These are phyloP conservation scores for Xestia rhomboidea DNA, from an alignment of 2,888 invertebrate genomes.

Conservation along the genomic window DNA sequence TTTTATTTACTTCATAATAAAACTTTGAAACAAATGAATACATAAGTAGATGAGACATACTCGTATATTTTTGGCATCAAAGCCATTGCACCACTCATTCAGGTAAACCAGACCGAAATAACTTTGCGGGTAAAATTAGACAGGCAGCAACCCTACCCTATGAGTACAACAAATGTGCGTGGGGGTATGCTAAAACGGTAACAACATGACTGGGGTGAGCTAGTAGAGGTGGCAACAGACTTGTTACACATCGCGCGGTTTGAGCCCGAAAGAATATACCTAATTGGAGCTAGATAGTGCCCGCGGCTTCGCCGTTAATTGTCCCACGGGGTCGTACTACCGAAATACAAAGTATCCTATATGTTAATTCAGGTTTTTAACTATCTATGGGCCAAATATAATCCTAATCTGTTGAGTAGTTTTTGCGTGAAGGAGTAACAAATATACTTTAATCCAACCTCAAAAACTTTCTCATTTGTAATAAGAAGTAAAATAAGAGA, in stretches of 20 bases:
- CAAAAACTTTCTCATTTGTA: too few relatives aligned
- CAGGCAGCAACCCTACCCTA: slow-evolving; percentile 21
- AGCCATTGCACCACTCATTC: slow-evolving; percentile 11
- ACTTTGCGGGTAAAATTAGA: slow-evolving; percentile 35
- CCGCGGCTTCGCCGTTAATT: background rate
- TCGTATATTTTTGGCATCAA: slow-evolving; percentile 11
- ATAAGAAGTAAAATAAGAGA: too few relatives aligned
- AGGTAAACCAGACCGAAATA: slow-evolving; percentile 30
- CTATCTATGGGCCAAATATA: background rate
- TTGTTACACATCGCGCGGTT: slow-evolving; percentile 5
- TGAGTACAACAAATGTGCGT: slow-evolving; percentile 11
- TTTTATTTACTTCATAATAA: background rate
- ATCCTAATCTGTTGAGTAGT: background rate
- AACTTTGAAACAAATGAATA: background rate
- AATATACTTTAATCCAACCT: background rate
- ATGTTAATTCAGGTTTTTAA: background rate
- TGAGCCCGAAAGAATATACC: background rate
- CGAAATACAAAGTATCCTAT: background rate
- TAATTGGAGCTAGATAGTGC: background rate
- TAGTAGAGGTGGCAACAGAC: slow-evolving; percentile 6
- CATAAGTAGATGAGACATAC: background rate
- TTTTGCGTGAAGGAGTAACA: background rate
- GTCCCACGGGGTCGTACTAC: background rate
- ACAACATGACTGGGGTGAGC: background rate
- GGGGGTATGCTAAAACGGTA: slow-evolving; percentile 30